Conservation (phyloP, 2,113 vertebrate species). For the Noturus placidus region DNA sequence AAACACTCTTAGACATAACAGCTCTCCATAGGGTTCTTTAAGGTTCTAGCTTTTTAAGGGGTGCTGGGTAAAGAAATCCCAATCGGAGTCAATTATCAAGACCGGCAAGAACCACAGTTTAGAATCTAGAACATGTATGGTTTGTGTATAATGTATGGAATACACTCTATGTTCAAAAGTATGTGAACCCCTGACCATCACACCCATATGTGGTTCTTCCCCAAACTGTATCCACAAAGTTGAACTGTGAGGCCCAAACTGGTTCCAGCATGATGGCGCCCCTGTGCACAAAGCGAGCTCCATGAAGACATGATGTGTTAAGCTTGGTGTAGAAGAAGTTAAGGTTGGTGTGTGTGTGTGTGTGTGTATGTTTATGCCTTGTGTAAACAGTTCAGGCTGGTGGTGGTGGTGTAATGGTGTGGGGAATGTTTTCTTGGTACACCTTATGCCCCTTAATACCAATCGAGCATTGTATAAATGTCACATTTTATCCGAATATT, state of each 20-base stretch:
- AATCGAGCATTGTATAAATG: background rate
- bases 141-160: background rate
- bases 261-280: background rate
- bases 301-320: too few relatives aligned
- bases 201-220: background rate
- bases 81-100: background rate
- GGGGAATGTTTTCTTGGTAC: background rate
- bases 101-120: too few relatives aligned
- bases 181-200: background rate
- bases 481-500: background rate
- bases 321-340: too few relatives aligned
- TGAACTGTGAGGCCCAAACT: background rate
- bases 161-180: background rate
- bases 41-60: background rate
- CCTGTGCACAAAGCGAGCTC: too few relatives aligned
- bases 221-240: background rate
- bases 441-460: background rate
- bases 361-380: background rate
- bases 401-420: background rate
- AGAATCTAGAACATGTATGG: background rate
- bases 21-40: background rate
- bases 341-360: too few relatives aligned
- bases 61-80: background rate
- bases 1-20: background rate
- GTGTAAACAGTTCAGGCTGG: background rate